Evolutionary conservation across 2,113 vertebrate species (phyloP).

Genomic region (Apus apus): DNA sequence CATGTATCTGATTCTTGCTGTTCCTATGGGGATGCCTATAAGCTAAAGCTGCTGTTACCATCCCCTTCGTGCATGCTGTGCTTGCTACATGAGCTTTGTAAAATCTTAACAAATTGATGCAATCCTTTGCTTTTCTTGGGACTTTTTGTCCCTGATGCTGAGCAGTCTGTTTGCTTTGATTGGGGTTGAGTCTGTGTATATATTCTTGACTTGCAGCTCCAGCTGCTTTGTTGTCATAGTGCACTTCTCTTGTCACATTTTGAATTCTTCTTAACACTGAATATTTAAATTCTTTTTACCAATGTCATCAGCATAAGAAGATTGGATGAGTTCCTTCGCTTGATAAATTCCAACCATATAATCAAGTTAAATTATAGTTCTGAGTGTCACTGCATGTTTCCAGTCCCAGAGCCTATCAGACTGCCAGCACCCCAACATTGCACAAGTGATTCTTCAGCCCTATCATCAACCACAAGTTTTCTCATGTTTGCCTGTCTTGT

Average conservation of each 20-base stretch:
- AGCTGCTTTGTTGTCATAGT: background rate
- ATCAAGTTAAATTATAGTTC: background rate
- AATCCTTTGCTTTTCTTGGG: background rate
- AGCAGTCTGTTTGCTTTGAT: background rate
- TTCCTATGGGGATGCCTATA: background rate
- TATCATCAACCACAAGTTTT: background rate
- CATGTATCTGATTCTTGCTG: background rate
- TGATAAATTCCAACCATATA: background rate
- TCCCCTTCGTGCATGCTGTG: background rate
- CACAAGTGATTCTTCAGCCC: background rate
- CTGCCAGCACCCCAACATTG: background rate
- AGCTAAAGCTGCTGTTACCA: background rate
- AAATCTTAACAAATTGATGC: background rate
- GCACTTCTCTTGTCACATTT: background rate
- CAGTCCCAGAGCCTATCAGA: background rate
- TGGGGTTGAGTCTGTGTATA: background rate
- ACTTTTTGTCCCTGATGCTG: background rate
- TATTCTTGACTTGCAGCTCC: background rate
- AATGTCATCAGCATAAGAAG: background rate
- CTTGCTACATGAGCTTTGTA: background rate
- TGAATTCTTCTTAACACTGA: background rate
- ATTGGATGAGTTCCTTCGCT: background rate
- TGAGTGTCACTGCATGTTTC: background rate
- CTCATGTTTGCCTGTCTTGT: background rate
- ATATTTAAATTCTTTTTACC: background rate